Conservation (phyloP, 2,888 invertebrate species). For the Perizoma flavofasciatum region DNA sequence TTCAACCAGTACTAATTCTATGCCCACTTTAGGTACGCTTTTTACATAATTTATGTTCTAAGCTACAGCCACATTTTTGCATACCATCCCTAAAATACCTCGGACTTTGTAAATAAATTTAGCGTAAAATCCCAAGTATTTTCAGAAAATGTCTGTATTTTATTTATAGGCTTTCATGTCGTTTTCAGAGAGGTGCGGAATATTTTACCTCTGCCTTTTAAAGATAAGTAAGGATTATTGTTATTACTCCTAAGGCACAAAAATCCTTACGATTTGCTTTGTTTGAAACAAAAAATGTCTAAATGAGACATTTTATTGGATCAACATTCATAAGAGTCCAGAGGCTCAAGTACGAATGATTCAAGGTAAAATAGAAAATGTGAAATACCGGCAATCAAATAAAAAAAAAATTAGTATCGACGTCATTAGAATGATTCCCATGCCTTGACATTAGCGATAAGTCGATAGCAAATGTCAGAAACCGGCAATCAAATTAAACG, state of each 20-base stretch:
- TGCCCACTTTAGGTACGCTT: too few species aligned
- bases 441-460: too few species aligned
- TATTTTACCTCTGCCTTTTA: not conserved
- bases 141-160: not conserved
- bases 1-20: constrained; percentile 1
- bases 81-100: not conserved
- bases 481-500: too few species aligned
- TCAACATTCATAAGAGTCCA: too few species aligned
- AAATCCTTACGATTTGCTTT: constrained; percentile 8
- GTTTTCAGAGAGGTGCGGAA: not conserved
- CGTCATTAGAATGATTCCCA: too few species aligned
- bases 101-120: not conserved
- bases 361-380: too few species aligned
- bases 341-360: too few species aligned
- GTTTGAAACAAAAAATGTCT: constrained; percentile 4
- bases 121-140: not conserved
- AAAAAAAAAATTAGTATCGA: too few species aligned
- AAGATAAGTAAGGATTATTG: constrained; percentile 6
- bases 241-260: constrained; percentile 11
- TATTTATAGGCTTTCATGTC: not conserved
- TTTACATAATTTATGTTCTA: too few species aligned
- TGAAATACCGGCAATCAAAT: too few species aligned
- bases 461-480: too few species aligned
- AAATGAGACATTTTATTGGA: too few species aligned
- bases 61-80: constrained; percentile 5